These are phyloP conservation scores for Melanchra persicariae DNA, from an alignment of 2,888 invertebrate genomes.

Conservation along the genomic window DNA sequence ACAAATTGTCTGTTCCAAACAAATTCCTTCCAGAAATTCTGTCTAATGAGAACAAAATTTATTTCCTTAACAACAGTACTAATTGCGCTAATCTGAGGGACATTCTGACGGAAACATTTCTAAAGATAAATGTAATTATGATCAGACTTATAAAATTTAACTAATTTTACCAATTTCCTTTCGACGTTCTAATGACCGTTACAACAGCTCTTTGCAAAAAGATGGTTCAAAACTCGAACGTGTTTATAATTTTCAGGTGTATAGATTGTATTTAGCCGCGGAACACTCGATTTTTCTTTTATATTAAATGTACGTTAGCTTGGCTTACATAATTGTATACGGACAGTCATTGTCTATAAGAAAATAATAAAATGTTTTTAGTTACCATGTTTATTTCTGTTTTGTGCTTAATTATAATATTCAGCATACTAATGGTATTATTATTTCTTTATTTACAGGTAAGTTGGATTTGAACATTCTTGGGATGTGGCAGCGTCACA, in stretches of 20 bases:
- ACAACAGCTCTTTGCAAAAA: background rate
- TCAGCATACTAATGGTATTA: background rate
- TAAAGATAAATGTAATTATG: slow-evolving; percentile 7
- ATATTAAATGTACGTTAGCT: too few species aligned
- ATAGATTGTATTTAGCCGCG: too few species aligned
- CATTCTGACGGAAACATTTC: slow-evolving; percentile 9
- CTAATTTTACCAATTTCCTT: background rate
- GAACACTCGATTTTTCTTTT: too few species aligned
- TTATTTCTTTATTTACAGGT: slow-evolving; percentile 35
- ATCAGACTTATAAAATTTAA: background rate
- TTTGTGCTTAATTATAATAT: background rate
- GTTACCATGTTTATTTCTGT: background rate
- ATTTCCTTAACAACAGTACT: background rate
- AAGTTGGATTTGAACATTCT: slow-evolving; percentile 13
- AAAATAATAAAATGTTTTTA: background rate
- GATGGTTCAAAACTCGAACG: background rate
- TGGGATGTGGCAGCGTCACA: background rate
- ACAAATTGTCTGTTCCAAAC: background rate
- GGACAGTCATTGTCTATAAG: too few species aligned
- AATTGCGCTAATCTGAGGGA: slow-evolving; percentile 5
- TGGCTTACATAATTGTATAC: too few species aligned
- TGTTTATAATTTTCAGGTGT: background rate
- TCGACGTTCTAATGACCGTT: background rate
- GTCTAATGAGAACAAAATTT: background rate
- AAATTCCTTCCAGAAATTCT: background rate